Evolutionary conservation across 2,888 invertebrate species (phyloP).

Genomic region (Stenichneumon culpator): DNA sequence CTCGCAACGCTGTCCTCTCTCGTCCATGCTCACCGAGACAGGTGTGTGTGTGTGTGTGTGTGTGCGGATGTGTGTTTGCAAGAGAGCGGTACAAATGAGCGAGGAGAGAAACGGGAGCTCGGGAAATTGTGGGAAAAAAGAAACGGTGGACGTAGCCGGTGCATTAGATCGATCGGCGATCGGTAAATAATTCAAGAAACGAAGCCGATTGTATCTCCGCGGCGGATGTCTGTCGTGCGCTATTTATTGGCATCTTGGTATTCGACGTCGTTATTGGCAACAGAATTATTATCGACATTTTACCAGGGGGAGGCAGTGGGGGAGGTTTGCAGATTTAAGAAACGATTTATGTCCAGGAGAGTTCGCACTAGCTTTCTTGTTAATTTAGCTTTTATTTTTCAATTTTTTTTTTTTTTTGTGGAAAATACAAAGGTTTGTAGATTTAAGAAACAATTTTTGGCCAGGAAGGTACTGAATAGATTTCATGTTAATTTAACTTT

Average conservation of each 20-base stretch:
- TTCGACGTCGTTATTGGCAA: neutral
- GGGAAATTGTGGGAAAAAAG: constrained; percentile 3
- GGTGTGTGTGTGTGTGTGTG: neutral
- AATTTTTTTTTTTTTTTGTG: neutral
- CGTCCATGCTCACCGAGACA: neutral
- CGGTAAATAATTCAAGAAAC: constrained; percentile 71
- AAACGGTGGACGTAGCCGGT: neutral
- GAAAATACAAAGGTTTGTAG: neutral
- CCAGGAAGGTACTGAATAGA: too few species aligned
- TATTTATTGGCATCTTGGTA: neutral
- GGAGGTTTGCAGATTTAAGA: neutral
- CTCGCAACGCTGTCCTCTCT: neutral
- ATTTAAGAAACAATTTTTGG: neutral
- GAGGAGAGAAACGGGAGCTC: constrained; percentile 4
- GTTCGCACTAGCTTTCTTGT: neutral
- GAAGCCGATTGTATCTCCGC: constrained; percentile 17
- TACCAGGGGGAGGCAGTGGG: neutral
- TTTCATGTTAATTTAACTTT: too few species aligned
- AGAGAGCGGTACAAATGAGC: neutral
- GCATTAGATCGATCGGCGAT: constrained; percentile 74
- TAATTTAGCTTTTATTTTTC: neutral
- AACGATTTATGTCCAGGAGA: neutral
- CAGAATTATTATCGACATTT: neutral
- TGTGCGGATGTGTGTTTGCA: neutral
- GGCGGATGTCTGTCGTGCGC: neutral